Conservation (phyloP, 1,140 invertebrate genomes). For the Ceratina australensis region DNA sequence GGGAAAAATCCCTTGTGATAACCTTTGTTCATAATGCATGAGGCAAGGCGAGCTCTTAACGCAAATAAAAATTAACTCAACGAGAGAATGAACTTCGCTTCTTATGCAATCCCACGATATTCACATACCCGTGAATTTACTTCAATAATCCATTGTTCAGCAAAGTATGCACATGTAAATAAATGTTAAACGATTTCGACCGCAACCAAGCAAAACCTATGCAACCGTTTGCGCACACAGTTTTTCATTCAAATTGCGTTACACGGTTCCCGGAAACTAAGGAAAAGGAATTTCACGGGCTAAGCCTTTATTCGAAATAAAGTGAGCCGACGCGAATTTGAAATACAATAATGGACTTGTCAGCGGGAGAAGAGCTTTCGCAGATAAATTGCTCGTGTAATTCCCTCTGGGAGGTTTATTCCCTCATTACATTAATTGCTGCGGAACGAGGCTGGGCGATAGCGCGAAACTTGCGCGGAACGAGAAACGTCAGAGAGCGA, state of each 20-base stretch:
- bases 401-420: conserved; percentile 57
- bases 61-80: conserved; percentile 35
- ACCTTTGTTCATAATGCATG: conserved; percentile 16
- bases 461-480: conserved; percentile 1
- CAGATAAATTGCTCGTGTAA: conserved; percentile 48
- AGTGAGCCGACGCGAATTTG: conserved; percentile 28
- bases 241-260: too few relatives aligned
- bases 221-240: too few relatives aligned
- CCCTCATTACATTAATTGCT: conserved; percentile 62
- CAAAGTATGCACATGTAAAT: too few relatives aligned
- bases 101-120: too few relatives aligned
- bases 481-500: conserved; percentile 20
- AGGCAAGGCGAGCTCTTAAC: neutral
- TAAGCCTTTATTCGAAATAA: conserved; percentile 16
- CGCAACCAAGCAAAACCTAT: too few relatives aligned
- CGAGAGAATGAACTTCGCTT: conserved; percentile 13
- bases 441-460: conserved; percentile 27
- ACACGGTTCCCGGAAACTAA: too few relatives aligned
- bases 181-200: too few relatives aligned
- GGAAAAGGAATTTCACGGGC: neutral
- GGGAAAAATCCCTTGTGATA: conserved; percentile 7
- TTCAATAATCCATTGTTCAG: too few relatives aligned
- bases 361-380: conserved; percentile 16
- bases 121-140: too few relatives aligned
- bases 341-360: conserved; percentile 53